phyloP scores from a whole-genome alignment of 2,888 invertebrate species.

The Trissoscelio sp. region DNA sequence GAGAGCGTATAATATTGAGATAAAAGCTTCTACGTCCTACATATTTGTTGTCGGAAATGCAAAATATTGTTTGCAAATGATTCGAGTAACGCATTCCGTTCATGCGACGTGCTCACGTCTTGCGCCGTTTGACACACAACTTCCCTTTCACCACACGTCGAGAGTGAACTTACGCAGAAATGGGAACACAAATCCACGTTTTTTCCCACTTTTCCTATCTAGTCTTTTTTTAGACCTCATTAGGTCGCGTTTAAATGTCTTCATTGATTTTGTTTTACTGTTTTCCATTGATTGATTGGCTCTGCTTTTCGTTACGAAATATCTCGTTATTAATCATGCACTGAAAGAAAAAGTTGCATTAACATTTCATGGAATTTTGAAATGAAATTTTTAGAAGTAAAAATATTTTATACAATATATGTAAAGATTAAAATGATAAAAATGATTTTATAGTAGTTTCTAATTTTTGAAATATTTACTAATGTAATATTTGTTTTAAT shows the following conservation, averaged over 20 bases:
- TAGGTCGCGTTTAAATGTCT: constrained; percentile 36
- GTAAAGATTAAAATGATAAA: no score
- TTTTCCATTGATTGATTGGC: constrained; percentile 8
- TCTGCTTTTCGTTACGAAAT: constrained; percentile 4
- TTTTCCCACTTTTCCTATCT: constrained; percentile 40
- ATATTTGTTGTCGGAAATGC: background rate
- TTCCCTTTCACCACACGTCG: constrained; percentile 56
- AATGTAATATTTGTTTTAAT: no score
- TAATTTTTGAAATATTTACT: no score
- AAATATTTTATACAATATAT: no score
- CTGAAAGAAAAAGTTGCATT: no score
- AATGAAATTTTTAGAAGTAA: no score
- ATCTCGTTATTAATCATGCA: background rate
- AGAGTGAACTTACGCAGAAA: constrained; percentile 52
- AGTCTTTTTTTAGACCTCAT: constrained; percentile 16
- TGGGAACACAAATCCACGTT: constrained; percentile 42
- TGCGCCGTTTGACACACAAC: constrained; percentile 34
- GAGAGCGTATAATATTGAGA: no score
- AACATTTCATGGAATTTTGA: no score
- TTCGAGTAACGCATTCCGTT: constrained; percentile 1
- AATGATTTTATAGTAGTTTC: no score
- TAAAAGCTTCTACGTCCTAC: no score
- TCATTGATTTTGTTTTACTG: constrained; percentile 21
- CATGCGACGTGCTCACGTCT: constrained; percentile 3
- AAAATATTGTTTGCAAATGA: background rate